Conservation (phyloP, 2,888 invertebrate genomes). For the Epiblema foenella region DNA sequence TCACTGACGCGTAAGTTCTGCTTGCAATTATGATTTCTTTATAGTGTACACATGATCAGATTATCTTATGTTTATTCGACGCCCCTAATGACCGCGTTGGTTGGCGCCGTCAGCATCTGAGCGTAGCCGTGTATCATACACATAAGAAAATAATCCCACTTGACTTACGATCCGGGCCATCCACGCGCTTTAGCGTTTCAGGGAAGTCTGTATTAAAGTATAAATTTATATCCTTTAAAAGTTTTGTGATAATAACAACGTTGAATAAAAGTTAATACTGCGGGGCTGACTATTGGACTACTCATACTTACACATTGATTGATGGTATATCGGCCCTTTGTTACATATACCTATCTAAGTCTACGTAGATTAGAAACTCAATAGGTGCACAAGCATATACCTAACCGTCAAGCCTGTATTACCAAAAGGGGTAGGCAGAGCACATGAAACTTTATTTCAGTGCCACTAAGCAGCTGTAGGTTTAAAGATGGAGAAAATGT, state of each 20-base stretch:
- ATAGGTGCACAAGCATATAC: neutral
- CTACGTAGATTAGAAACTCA: neutral
- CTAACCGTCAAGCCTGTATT: neutral
- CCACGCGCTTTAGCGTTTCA: slow-evolving; percentile 64
- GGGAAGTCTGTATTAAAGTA: slow-evolving; percentile 56
- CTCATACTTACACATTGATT: slow-evolving; percentile 30
- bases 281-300: slow-evolving; percentile 23
- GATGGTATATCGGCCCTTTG: neutral
- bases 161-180: slow-evolving; percentile 72
- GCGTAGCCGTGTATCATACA: slow-evolving; percentile 79
- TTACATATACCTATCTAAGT: neutral
- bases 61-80: slow-evolving; percentile 83
- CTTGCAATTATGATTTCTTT: slow-evolving; percentile 21
- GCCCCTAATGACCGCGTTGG: slow-evolving; percentile 78
- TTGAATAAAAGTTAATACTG: slow-evolving; percentile 43
- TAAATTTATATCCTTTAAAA: slow-evolving; percentile 58
- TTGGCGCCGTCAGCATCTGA: slow-evolving; percentile 70
- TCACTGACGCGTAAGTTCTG: slow-evolving; percentile 5
- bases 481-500: too few relatives aligned
- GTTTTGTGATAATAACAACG: slow-evolving; percentile 47
- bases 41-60: slow-evolving; percentile 23
- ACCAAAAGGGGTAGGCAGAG: too few relatives aligned
- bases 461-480: too few relatives aligned
- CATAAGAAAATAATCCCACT: slow-evolving; percentile 79
- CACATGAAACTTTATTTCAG: too few relatives aligned